Conservation (phyloP, 2,797 vertebrate species). For the Nannoperca obscura region DNA sequence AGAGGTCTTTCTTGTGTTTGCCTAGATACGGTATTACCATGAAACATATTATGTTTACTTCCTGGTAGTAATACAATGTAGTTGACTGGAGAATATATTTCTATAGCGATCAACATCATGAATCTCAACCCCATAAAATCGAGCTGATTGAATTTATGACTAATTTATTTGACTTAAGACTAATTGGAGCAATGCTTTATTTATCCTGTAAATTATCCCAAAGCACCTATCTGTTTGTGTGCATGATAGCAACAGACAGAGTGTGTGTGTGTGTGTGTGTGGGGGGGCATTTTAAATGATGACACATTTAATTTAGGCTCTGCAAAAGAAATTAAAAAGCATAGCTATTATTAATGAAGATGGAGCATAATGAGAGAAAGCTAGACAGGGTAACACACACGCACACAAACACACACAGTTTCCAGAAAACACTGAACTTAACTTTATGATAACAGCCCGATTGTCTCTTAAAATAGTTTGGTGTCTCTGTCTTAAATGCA, state of each 20-base stretch:
- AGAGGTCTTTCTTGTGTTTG: background rate
- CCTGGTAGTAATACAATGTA: slow-evolving; percentile 64
- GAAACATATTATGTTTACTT: slow-evolving; percentile 40
- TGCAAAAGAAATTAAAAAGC: slow-evolving; percentile 81
- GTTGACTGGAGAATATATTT: slow-evolving; percentile 71
- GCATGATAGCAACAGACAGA: slow-evolving; percentile 46
- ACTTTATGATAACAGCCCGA: background rate
- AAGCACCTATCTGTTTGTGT: slow-evolving; percentile 59
- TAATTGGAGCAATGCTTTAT: slow-evolving; percentile 86
- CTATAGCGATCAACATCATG: slow-evolving; percentile 73
- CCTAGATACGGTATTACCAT: background rate
- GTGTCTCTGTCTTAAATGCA: background rate
- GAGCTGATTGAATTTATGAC: slow-evolving; percentile 83
- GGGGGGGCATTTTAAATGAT: slow-evolving; percentile 72
- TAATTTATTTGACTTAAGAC: slow-evolving; percentile 87
- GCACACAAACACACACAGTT: slow-evolving; percentile 16
- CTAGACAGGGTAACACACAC: slow-evolving; percentile 34
- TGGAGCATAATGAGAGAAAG: slow-evolving; percentile 67
- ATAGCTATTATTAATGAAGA: slow-evolving; percentile 82
- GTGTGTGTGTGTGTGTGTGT: background rate
- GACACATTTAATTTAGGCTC: slow-evolving; percentile 82
- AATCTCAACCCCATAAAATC: slow-evolving; percentile 82
- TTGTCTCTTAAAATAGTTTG: background rate
- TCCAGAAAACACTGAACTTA: background rate
- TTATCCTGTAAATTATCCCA: slow-evolving; percentile 84